phyloP scores from a whole-genome alignment of 2,888 invertebrate genomes.

The Julus scandinavius region DNA sequence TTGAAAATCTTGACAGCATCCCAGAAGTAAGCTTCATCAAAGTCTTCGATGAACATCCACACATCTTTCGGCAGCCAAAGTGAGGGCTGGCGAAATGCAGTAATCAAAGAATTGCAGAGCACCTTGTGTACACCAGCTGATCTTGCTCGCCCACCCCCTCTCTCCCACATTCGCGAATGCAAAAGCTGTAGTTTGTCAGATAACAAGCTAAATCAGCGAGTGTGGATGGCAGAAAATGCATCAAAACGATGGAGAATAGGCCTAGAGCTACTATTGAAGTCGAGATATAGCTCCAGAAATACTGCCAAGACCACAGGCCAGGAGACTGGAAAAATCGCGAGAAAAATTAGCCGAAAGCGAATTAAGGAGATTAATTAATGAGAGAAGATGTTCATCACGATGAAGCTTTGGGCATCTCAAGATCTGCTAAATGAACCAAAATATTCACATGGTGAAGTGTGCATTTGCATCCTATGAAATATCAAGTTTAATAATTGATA shows the following conservation, averaged over 20 bases:
- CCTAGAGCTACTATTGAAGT: constrained; percentile 36
- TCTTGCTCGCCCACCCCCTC: background rate
- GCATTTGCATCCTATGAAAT: background rate
- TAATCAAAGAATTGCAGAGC: background rate
- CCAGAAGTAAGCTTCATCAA: background rate
- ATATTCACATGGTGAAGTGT: constrained; percentile 20
- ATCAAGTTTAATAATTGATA: background rate
- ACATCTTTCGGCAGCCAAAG: background rate
- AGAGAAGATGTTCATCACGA: constrained; percentile 9
- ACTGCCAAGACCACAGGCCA: background rate
- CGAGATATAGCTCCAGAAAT: background rate
- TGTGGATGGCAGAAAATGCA: constrained; percentile 45
- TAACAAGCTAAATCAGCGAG: constrained; percentile 20
- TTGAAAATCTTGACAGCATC: background rate
- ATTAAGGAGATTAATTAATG: constrained; percentile 44
- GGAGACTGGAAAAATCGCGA: constrained; percentile 17
- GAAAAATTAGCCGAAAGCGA: constrained; percentile 32
- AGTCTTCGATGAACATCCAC: background rate
- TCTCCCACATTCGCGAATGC: background rate
- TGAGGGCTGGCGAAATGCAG: background rate
- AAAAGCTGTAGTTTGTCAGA: constrained; percentile 40
- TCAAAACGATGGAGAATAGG: constrained; percentile 11
- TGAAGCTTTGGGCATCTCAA: constrained; percentile 12
- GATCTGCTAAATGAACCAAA: background rate
- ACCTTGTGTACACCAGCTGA: constrained; percentile 14